Percentiles rank a stretch among this genome's conserved stretches.
These are phyloP conservation scores for Cryptoprocta ferox DNA, from an alignment of 2,797 vertebrate species.

Conservation along the genomic window DNA sequence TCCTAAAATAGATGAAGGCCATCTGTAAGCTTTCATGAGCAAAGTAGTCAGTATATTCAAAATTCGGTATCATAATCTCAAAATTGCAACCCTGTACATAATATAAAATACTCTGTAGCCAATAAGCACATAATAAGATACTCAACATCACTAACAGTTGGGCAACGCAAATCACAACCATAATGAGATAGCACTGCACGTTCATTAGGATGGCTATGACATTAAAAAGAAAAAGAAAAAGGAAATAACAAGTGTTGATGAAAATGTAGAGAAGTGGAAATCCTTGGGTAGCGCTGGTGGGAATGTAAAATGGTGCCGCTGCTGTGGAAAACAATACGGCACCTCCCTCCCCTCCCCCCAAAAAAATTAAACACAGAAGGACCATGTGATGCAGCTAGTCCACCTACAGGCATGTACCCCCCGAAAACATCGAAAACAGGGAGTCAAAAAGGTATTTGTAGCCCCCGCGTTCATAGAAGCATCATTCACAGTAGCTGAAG, in stretches of 20 bases:
- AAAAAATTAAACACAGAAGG: neutral
- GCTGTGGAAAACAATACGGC: neutral
- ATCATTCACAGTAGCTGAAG: neutral
- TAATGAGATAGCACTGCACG: neutral
- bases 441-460: neutral
- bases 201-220: neutral
- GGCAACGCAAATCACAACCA: neutral
- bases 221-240: neutral
- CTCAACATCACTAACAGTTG: neutral
- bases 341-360: no score
- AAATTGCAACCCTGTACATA: neutral
- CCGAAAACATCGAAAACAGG: neutral
- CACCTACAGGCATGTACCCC: neutral
- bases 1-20: constrained; percentile 32
- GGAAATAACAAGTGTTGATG: neutral
- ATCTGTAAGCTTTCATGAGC: constrained; percentile 28
- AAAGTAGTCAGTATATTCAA: neutral
- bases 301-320: neutral
- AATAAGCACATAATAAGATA: neutral
- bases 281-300: neutral
- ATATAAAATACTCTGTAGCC: neutral
- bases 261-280: neutral
- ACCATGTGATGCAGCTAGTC: neutral
- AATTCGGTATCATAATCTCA: neutral
- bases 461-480: neutral